phyloP scores from a whole-genome alignment of 2,888 invertebrate genomes.

The Theretra japonica region DNA sequence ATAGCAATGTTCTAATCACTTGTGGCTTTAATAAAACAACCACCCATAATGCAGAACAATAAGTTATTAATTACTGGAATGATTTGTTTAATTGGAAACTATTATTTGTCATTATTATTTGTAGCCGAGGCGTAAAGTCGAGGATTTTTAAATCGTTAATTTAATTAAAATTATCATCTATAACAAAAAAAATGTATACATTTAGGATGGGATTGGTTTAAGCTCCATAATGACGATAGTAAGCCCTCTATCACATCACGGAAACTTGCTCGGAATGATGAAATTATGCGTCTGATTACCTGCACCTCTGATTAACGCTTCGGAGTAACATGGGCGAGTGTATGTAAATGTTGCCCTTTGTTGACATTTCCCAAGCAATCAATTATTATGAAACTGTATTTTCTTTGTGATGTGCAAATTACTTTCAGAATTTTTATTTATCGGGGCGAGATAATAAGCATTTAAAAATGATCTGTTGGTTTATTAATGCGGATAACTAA shows the following conservation, averaged over 20 bases:
- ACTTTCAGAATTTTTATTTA: not conserved
- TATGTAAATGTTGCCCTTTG: too few species aligned
- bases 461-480: too few species aligned
- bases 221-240: too few species aligned
- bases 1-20: not conserved
- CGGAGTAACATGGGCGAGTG: too few species aligned
- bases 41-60: not conserved
- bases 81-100: not conserved
- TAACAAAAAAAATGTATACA: not conserved
- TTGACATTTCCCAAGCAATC: too few species aligned
- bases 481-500: not conserved
- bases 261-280: too few species aligned
- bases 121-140: not conserved
- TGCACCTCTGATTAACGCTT: too few species aligned
- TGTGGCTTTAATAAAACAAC: not conserved
- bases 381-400: too few species aligned
- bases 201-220: not conserved
- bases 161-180: not conserved
- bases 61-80: slow-evolving; percentile 1
- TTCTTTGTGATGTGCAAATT: too few species aligned
- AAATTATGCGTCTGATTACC: too few species aligned
- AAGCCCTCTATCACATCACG: too few species aligned
- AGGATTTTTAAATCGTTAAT: not conserved
- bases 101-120: not conserved
- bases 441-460: not conserved